Evolutionary conservation across 2,113 vertebrate genomes (phyloP), one percentile per base, ranked within the genome.

Genomic region (Ophiodon elongatus): DNA sequence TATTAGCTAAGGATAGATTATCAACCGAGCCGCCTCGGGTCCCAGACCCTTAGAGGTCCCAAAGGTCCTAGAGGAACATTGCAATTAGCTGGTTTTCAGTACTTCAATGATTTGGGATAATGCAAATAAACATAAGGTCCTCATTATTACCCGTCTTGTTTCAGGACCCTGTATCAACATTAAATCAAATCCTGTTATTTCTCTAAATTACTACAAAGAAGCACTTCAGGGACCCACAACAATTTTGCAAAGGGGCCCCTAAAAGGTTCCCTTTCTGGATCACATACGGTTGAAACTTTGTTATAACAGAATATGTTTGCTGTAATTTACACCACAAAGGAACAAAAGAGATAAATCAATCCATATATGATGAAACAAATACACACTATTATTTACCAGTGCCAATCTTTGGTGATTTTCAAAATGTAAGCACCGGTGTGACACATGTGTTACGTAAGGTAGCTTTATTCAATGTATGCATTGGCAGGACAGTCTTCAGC

Each of bases 401-500:
- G 63, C 13, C 5, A 39, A 41, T 41, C 13, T 25, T 41, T 25
- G 37, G n/a, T 41, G 23, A 25, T 41, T 59, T 69, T 50, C 23
- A 37, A 60, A 71, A 69, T 67, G 0, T 29, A 10, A 29, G 65
- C 50, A 71, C 39, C 23, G n/a, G n/a, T n/a, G n/a, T 14, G 25
- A 8, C 74, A 62, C 35, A 27, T 0, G 35, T 19, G 9, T 59
- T 1, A 31, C 9, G 0, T 14, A 82, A 31, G 14, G 2, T 19
- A 31, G 21, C 29, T 67, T 84, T 27, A 79, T 84, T 81, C 9
- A 67, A 3, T 33, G 25, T 13, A 45, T 69, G 31, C 1, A 77
- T 41, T 14, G 15, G 60, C 47, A 72, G 56, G 31, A 70, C 6
- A 60, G 7, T 56, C 29, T n/a, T 25, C 11, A 68, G 41, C 17